phyloP scores from a whole-genome alignment of 1,140 invertebrate species.

The Hermatobates lingyangjiaoensis region DNA sequence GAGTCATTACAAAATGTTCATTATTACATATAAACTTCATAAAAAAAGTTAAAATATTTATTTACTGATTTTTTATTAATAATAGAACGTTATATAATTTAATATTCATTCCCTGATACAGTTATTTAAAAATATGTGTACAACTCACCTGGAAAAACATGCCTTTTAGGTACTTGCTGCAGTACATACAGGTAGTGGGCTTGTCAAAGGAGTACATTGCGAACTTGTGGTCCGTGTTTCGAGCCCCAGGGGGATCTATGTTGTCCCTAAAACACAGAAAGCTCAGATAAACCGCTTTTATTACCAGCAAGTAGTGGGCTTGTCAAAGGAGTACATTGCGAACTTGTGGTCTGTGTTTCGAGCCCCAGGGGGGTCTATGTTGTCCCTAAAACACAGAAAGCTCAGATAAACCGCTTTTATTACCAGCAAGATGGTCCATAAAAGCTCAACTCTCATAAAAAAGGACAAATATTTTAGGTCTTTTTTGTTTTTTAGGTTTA shows the following conservation, averaged over 20 bases:
- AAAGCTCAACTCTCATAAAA: no score
- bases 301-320: constrained; percentile 55
- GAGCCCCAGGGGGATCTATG: constrained; percentile 56
- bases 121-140: constrained; percentile 4
- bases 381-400: constrained; percentile 32
- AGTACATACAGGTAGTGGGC: constrained; percentile 60
- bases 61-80: neutral
- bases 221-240: constrained; percentile 69
- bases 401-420: neutral
- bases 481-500: no score
- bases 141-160: constrained; percentile 53
- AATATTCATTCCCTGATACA: neutral
- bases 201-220: constrained; percentile 69
- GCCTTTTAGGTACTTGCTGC: constrained; percentile 76
- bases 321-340: constrained; percentile 67
- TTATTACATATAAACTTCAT: no score
- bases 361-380: constrained; percentile 60
- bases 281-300: neutral
- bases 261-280: constrained; percentile 46
- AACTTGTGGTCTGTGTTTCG: constrained; percentile 69
- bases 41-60: no score
- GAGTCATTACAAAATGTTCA: no score
- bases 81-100: neutral
- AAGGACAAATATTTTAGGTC: no score
- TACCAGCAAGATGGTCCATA: no score